A percentile compares a stretch with the other conserved stretches of the same genome.
phyloP scores from a whole-genome alignment of 2,113 vertebrate species.

The Podarcis raffonei region DNA sequence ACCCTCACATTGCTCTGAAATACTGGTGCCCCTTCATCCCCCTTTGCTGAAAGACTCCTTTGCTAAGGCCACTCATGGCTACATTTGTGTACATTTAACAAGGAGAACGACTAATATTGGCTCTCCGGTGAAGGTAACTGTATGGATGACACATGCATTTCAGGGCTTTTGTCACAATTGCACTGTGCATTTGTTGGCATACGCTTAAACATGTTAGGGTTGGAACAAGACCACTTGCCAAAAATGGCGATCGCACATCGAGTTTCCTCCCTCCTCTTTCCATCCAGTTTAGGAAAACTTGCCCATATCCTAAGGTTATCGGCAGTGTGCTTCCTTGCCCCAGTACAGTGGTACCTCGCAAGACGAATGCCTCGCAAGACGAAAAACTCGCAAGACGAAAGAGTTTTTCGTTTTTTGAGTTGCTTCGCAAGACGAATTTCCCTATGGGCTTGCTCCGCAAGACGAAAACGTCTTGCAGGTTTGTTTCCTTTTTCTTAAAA shows the following conservation, averaged over 20 bases:
- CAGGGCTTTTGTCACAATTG: neutral
- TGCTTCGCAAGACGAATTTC: too few species aligned
- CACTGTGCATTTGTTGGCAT: neutral
- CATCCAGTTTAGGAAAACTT: neutral
- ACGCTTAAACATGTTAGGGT: neutral
- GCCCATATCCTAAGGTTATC: too few species aligned
- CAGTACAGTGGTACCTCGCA: too few species aligned
- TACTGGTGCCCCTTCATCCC: neutral
- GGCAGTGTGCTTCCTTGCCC: neutral
- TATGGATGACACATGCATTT: neutral
- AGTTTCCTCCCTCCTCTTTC: neutral
- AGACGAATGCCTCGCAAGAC: too few species aligned
- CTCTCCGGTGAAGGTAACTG: neutral
- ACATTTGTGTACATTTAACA: neutral
- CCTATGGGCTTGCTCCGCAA: too few species aligned
- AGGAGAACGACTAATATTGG: neutral
- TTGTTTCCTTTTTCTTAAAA: too few species aligned
- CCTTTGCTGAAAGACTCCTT: neutral
- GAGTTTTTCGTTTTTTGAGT: too few species aligned
- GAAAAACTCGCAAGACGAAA: too few species aligned
- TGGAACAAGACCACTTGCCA: neutral
- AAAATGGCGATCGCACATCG: neutral
- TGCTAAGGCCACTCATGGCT: neutral
- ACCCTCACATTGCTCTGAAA: neutral
- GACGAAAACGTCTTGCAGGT: too few species aligned